These are phyloP conservation scores for Chalcis sispes DNA, from an alignment of 2,888 invertebrate species.

Conservation along the genomic window DNA sequence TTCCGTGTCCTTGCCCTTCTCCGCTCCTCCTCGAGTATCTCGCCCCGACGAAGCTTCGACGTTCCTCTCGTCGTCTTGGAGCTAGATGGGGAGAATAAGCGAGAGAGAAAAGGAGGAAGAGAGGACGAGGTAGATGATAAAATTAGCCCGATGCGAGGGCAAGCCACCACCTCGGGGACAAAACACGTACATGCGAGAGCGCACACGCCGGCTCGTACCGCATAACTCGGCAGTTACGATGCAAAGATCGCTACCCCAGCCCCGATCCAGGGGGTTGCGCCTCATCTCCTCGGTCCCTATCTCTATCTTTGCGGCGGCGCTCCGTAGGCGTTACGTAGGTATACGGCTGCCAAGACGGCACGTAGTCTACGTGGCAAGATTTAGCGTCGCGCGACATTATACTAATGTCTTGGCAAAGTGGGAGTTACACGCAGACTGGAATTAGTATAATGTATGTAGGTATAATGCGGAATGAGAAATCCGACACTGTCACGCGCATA, in stretches of 20 bases:
- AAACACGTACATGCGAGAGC: constrained; percentile 20
- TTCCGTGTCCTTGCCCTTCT: not conserved
- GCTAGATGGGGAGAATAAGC: too few species aligned
- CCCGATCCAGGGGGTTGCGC: too few species aligned
- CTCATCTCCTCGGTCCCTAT: too few species aligned
- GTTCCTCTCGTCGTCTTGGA: too few species aligned
- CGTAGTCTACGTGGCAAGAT: constrained; percentile 61
- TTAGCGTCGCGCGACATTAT: constrained; percentile 65
- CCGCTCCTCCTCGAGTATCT: too few species aligned
- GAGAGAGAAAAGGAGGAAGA: too few species aligned
- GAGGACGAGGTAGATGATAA: constrained; percentile 31
- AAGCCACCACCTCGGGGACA: not conserved
- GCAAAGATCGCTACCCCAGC: constrained; percentile 44
- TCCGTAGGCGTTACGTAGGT: too few species aligned
- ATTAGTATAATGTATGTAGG: constrained; percentile 67
- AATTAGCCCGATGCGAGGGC: too few species aligned
- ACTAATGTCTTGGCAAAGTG: constrained; percentile 68
- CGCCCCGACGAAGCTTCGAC: too few species aligned
- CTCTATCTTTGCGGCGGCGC: too few species aligned
- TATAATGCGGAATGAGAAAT: constrained; percentile 21
- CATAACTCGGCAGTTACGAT: constrained; percentile 54
- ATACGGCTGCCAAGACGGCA: constrained; percentile 49
- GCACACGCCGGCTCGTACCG: not conserved
- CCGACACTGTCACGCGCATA: not conserved
- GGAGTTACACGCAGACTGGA: constrained; percentile 65